A percentile compares a stretch with the other conserved stretches of the same genome.
Conservation (phyloP, 1,140 invertebrate genomes). For the Zaprionus vittiger region DNA sequence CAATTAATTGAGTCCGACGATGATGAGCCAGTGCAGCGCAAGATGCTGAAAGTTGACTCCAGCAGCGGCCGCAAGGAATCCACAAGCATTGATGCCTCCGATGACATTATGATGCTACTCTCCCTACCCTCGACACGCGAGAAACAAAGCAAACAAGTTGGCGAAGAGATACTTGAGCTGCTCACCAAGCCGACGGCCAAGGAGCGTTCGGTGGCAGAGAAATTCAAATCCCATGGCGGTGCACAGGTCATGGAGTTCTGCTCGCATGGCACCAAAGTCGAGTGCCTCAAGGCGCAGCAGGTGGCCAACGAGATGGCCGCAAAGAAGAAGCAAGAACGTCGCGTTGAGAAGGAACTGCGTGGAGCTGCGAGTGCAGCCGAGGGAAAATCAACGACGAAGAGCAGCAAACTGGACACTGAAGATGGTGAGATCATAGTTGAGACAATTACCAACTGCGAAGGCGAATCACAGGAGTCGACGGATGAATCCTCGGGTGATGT, state of each 20-base stretch:
- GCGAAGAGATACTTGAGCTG: slow-evolving; percentile 97
- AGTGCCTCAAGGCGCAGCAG: slow-evolving; percentile 90
- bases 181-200: slow-evolving; percentile 98
- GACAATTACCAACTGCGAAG: slow-evolving; percentile 54
- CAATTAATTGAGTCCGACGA: slow-evolving; percentile 16
- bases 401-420: slow-evolving; percentile 59
- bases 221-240: slow-evolving; percentile 97
- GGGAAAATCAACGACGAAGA: slow-evolving; percentile 1
- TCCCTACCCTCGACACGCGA: slow-evolving; percentile 97
- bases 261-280: slow-evolving; percentile 95
- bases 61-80: slow-evolving; percentile 80
- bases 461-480: slow-evolving; percentile 67
- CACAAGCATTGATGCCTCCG: slow-evolving; percentile 85
- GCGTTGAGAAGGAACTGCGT: slow-evolving; percentile 79
- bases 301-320: slow-evolving; percentile 84
- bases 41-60: slow-evolving; percentile 45
- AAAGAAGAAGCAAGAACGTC: slow-evolving; percentile 74
- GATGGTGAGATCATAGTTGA: slow-evolving; percentile 76
- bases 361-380: slow-evolving; percentile 15
- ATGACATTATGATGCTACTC: slow-evolving; percentile 91
- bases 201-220: slow-evolving; percentile 95
- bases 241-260: slow-evolving; percentile 98
- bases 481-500: slow-evolving; percentile 61
- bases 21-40: slow-evolving; percentile 47
- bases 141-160: slow-evolving; percentile 97